Base-by-base conservation (phyloP, 2,888 invertebrate genomes). In the Volucella inanis region DNA sequence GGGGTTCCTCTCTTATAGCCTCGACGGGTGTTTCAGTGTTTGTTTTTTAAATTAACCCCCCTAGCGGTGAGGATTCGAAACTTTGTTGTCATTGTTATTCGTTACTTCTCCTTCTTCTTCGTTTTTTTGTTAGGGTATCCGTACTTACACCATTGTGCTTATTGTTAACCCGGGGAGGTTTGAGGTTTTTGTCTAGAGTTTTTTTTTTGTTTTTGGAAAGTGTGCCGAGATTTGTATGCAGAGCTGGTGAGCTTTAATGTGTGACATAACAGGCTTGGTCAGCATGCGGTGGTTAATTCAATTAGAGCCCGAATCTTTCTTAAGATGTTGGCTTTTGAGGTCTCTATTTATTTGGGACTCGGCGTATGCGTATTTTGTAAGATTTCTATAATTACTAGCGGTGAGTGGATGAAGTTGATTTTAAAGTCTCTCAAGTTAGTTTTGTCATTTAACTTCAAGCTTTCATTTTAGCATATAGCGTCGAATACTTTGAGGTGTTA, bases 151-250 rank as follows among this genome's bases (percentile, higher is more conserved):
- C 9, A 12, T 47, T 57, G 47, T 47, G 49, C 55, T 3, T 15
- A 38, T 22, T 54, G 39, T 50, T 52, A 52, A 67, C 18, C 65
- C 50, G 64, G 47, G 57, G 57, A 70, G 43, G 71, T 49, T 71
- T 68, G 47, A 57, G 39, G 47, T 47, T 49, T 62, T 49, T 49
- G 22, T 38, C 14, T 3, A 47, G 39, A 10, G 9, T n/a, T 18
- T 9, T 41, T 1, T 50, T 55, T 43, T 18, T 50, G 57, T 38
- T 61, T 45, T 52, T 68, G 52, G 65, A 82, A 82, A 82, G 82
- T 82, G 22, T 82, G 82, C 77, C 82, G 54, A 82, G 71, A 50
- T 82, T 82, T 65, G 77, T 82, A 82, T 82, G 82, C 82, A 77
- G 67, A 72, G 71, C 61, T 39, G 49, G 71, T 61, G 39, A 18